Evolutionary conservation across 2,797 vertebrate species (phyloP), one percentile per base, ranked within the genome.

Genomic region (Borostomias antarcticus): DNA sequence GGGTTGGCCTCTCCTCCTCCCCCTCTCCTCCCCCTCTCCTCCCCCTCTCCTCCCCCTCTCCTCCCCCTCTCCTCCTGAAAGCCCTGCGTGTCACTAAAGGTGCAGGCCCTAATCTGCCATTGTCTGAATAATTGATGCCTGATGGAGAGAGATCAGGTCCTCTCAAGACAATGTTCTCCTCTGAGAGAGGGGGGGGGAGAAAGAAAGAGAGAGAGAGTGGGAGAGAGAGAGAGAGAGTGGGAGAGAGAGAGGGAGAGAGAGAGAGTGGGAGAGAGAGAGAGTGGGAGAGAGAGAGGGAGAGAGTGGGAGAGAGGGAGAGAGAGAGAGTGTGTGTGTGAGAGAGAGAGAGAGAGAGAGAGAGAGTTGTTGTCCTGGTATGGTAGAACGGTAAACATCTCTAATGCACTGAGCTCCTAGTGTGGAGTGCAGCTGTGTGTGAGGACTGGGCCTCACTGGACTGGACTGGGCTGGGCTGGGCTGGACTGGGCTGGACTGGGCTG

Each of bases 81-180:
- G 33, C 33, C 11, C 33, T 37, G 33, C 33, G 33, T 37, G 33
- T 37, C 11, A 15, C 58, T 62, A 8, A 45, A 58, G 75, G 61
- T 62, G 66, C 64, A 68, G 19, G 68, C 33, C 9, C 32, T 33
- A 62, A 62, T 52, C 68, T 21, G 37, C 61, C 57, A 59, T 50
- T 26, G 29, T 56, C 47, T 73, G 64, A 91, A 91, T 91, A 91
- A 91, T 91, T 91, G 86, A 91, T 90, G 88, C 82, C 83, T 62
- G 68, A 91, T 91, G 90, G 82, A 90, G 89, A 33, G 37, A 89
- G 88, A 91, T 90, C 90, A 87, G 89, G 87, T 89, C 88, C 88
- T 88, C 87, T 82, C 82, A 89, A 91, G 87, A 91, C 89, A 91
- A 89, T 90, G 86, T 85, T 87, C 89, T 86, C 89, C 73, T 85